These are phyloP conservation scores for Triplophysa dalaica DNA, from an alignment of 2,113 vertebrate genomes.

Conservation along the genomic window DNA sequence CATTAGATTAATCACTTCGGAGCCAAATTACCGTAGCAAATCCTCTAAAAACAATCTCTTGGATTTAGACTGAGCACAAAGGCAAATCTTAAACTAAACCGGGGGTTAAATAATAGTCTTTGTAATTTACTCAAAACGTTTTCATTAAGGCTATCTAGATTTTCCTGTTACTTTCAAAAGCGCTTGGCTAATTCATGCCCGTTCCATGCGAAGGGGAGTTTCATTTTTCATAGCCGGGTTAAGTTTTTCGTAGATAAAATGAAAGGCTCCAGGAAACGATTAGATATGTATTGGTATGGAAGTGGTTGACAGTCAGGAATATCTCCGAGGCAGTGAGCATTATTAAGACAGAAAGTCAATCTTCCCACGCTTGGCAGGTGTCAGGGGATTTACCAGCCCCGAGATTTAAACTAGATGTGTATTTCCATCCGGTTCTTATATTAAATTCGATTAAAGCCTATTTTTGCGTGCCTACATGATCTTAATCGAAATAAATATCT, in stretches of 20 bases:
- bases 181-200: neutral
- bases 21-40: constrained; percentile 74
- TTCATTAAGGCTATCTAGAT: neutral
- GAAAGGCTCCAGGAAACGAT: constrained; percentile 82
- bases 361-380: constrained; percentile 53
- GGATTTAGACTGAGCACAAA: neutral
- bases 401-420: constrained; percentile 22
- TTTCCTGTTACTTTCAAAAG: neutral
- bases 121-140: neutral
- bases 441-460: neutral
- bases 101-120: neutral
- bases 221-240: constrained; percentile 23
- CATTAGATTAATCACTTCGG: constrained; percentile 77
- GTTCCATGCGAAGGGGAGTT: neutral
- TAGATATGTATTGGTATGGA: constrained; percentile 88
- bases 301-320: constrained; percentile 71
- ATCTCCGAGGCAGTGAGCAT: constrained; percentile 77
- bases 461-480: neutral
- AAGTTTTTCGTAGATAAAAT: constrained; percentile 59
- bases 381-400: constrained; percentile 35
- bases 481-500: neutral
- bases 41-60: constrained; percentile 62
- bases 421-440: constrained; percentile 2
- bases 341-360: constrained; percentile 64
- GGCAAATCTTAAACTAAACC: too few relatives aligned